Base-by-base conservation (phyloP, 2,888 invertebrate species). In the Synanthedon formicaeformis region DNA sequence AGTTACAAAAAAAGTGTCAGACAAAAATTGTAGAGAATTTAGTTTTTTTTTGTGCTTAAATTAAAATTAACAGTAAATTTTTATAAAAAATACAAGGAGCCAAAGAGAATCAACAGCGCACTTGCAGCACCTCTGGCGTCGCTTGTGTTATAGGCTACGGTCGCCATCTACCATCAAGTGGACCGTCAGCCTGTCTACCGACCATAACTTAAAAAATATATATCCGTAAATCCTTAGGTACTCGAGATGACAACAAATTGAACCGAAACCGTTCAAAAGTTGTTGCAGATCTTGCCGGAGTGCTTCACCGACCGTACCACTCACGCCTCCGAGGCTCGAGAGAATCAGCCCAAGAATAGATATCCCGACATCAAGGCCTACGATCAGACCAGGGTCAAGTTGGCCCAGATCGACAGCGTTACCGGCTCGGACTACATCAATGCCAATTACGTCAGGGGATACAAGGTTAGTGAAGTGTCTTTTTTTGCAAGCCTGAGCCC, bases 321-420 rank as follows among this genome's bases (percentile, higher is more conserved):
- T 0, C 90, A 94, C 69, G 93, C 95, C 8, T 96, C 96, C 0
- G 96, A 96, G 69, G 90, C 93, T 1, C 90, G 95, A 45, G 96
- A 96, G 75, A 96, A 96, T 77, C 88, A 93, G 12, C 91, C 92
- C 59, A 96, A 96, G 87, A 96, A 97, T 87, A 89, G 96, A 11
- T 97, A 96, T 74, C 96, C 96, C 0, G 96, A 97, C 71, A 96
- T 96, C 58, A 96, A 96, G 79, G 93, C 95, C 0, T 97, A 96
- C 75, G 97, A 97, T 83, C 97, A 97, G 80, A 96, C 96, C 6
- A 82, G 97, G 64, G 95, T 97, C 0, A 93, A 94, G 65, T 78
- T 97, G 11, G 88, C 92, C 0, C 92, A 92, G 66, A 83, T 93
- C 6, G 96, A 96, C 67, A 92, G 94, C 53, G 90, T 94, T 52